phyloP scores from a whole-genome alignment of 2,797 vertebrate species.

The Spinibarbus caldwelli region DNA sequence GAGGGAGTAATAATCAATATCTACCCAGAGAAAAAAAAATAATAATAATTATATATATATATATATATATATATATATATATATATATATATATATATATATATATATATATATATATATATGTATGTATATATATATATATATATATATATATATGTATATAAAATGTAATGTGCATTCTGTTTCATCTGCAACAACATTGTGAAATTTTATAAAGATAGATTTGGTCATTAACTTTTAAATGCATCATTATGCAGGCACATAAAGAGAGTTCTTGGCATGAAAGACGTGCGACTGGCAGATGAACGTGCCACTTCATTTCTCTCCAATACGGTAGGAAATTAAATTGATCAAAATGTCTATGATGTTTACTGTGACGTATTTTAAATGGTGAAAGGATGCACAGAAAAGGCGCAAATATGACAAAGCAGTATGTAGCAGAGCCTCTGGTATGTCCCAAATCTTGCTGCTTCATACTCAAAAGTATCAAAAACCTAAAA shows the following conservation, averaged over 20 bases:
- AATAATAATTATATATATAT: no score
- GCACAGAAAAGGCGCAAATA: neutral
- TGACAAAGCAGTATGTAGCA: neutral
- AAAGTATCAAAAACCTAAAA: neutral
- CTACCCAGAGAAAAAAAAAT: no score
- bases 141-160: no score
- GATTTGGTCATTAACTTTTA: neutral
- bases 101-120: no score
- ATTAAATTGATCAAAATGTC: neutral
- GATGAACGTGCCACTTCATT: neutral
- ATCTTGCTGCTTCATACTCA: neutral
- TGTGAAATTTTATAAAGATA: neutral
- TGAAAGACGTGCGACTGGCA: neutral
- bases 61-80: no score
- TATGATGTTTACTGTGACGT: neutral
- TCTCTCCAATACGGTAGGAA: neutral
- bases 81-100: no score
- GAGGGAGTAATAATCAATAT: no score
- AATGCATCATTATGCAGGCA: neutral
- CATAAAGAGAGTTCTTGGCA: neutral
- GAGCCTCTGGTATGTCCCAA: neutral
- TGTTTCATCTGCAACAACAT: neutral
- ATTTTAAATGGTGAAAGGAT: neutral
- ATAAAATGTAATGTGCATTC: neutral
- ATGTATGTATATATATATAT: no score